A percentile compares a stretch with the other conserved stretches of the same genome.
phyloP scores from a whole-genome alignment of 2,888 invertebrate genomes.

The Elysia crispata region DNA sequence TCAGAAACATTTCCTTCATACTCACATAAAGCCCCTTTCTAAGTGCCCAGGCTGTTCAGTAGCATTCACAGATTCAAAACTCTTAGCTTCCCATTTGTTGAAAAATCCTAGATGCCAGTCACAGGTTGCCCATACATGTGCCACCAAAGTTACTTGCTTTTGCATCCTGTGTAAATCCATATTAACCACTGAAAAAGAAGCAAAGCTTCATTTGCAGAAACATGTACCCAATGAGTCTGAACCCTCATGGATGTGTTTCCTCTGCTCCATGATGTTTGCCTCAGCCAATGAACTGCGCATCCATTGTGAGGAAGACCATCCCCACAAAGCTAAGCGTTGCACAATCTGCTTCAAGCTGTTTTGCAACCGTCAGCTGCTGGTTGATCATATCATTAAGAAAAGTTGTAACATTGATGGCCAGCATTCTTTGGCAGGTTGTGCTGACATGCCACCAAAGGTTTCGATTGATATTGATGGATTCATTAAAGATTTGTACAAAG shows the following conservation, averaged over 20 bases:
- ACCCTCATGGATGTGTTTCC: slow-evolving; percentile 36
- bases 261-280: slow-evolving; percentile 33
- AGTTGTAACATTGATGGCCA: slow-evolving; percentile 20
- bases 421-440: too few species aligned
- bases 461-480: too few species aligned
- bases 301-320: slow-evolving; percentile 32
- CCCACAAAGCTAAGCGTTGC: slow-evolving; percentile 41
- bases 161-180: slow-evolving; percentile 31
- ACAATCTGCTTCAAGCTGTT: slow-evolving; percentile 43
- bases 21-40: slow-evolving; percentile 27
- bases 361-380: slow-evolving; percentile 39
- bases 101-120: not conserved
- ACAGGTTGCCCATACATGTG: too few species aligned
- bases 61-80: slow-evolving; percentile 13
- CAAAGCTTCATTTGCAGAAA: slow-evolving; percentile 25
- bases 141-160: not conserved
- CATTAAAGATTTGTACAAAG: too few species aligned
- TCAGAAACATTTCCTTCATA: slow-evolving; percentile 18
- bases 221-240: slow-evolving; percentile 1
- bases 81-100: slow-evolving; percentile 3
- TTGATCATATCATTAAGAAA: slow-evolving; percentile 42
- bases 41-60: slow-evolving; percentile 32
- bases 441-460: too few species aligned
- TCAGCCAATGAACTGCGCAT: slow-evolving; percentile 2
- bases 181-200: not conserved